Base-by-base conservation (phyloP, 2,888 invertebrate genomes). In the Taenaris catops region DNA sequence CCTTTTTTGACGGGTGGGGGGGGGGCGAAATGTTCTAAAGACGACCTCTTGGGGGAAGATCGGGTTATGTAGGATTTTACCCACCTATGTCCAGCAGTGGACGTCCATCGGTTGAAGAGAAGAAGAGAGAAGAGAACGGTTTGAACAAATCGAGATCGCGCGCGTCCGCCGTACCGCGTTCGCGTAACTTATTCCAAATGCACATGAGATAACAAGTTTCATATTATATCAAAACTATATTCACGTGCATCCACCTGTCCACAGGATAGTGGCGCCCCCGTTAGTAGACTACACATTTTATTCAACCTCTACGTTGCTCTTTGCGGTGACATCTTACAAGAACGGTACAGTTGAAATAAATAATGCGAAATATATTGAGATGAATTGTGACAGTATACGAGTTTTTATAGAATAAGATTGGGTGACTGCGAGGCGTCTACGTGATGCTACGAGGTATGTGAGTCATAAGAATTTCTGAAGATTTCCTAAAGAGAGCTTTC, bases 401-500 rank as follows among this genome's bases (percentile, higher is more conserved):
- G 79, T 84, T 81, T 65, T 62, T 67, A 64, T 56, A 55, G 64
- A 68, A 67, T 79, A 73, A n/a, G 64, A 61, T 71, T 70, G 61
- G 65, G 64, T 58, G 63, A 62, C 62, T 64, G 55, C 69, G 67
- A 56, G 63, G 55, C 53, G 58, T 64, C 69, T 72, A 70, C 81
- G 76, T 65, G 69, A 83, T 84, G 84, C 55, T 74, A 59, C 63
- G 58, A 58, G 84, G 83, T 83, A 81, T 38, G 59, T 68, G 63
- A 52, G 41, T 48, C 23, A 34, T 16, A 32, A 27, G 16, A 27
- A n/a, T n/a, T n/a, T n/a, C n/a, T n/a, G n/a, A n/a, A n/a, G n/a
- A n/a, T n/a, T n/a, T n/a, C n/a, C n/a, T n/a, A n/a, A n/a, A n/a
- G n/a, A n/a, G n/a, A n/a, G n/a, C n/a, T n/a, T n/a, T n/a, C n/a